These are phyloP conservation scores for Rugalucina vietnamica DNA, from an alignment of 2,888 invertebrate species.

Conservation along the genomic window DNA sequence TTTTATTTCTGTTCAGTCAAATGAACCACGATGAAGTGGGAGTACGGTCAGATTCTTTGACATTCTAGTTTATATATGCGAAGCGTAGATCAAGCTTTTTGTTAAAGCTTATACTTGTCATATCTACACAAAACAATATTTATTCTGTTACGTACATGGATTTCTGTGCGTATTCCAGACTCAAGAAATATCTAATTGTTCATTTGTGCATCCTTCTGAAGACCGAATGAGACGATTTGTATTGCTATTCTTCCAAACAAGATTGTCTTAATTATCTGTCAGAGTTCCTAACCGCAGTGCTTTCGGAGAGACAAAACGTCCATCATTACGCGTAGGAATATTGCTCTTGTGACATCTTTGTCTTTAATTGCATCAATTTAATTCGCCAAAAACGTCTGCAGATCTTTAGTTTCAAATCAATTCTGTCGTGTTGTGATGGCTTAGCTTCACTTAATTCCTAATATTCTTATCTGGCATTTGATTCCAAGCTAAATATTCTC, in stretches of 20 bases:
- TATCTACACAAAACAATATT: background rate
- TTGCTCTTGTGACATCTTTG: slow-evolving; percentile 46
- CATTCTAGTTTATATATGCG: no score
- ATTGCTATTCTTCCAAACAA: background rate
- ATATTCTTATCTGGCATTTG: slow-evolving; percentile 25
- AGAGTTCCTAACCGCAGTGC: background rate
- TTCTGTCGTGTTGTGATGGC: slow-evolving; percentile 46
- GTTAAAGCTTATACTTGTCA: no score
- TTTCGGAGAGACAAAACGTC: slow-evolving; percentile 28
- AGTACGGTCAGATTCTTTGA: no score
- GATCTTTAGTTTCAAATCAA: slow-evolving; percentile 42
- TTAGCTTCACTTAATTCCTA: slow-evolving; percentile 32
- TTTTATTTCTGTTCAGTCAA: no score
- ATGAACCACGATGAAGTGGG: no score
- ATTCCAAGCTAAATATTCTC: slow-evolving; percentile 6
- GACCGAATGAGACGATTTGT: background rate
- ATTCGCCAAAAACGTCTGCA: slow-evolving; percentile 32
- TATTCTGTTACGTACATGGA: background rate
- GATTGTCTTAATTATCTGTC: background rate
- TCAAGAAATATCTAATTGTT: background rate
- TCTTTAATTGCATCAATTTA: slow-evolving; percentile 53
- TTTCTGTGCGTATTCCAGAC: background rate
- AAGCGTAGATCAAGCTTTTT: no score
- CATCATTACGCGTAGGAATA: slow-evolving; percentile 42
- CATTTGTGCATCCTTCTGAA: background rate